These are phyloP conservation scores for Carcinoscorpius rotundicauda DNA, from an alignment of 1,140 invertebrate genomes.

Conservation along the genomic window DNA sequence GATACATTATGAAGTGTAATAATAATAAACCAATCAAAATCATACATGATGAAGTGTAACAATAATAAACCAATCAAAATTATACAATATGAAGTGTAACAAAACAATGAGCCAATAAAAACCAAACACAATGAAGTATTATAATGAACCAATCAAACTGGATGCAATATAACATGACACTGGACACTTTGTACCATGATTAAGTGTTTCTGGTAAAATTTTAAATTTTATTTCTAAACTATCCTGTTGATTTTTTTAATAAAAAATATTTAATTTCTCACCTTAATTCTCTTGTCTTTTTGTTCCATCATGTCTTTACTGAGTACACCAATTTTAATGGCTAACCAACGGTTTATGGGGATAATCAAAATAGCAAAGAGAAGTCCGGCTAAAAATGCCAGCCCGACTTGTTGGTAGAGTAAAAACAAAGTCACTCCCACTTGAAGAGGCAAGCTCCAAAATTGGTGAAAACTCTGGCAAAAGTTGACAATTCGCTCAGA, in stretches of 20 bases:
- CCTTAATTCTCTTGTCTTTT: constrained; percentile 81
- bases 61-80: too few relatives aligned
- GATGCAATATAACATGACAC: too few relatives aligned
- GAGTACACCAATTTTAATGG: constrained; percentile 73
- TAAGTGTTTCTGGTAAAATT: too few relatives aligned
- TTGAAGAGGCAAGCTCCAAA: constrained; percentile 93
- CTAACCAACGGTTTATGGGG: constrained; percentile 85
- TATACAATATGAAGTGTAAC: too few relatives aligned
- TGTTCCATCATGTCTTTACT: constrained; percentile 78
- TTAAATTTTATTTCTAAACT: not conserved
- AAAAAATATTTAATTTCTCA: constrained; percentile 20
- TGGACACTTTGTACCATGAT: too few relatives aligned
- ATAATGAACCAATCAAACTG: too few relatives aligned
- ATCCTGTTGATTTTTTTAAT: not conserved
- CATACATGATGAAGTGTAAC: too few relatives aligned
- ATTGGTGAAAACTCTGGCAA: constrained; percentile 85
- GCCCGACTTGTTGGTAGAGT: constrained; percentile 72
- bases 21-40: too few relatives aligned
- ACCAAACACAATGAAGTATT: too few relatives aligned
- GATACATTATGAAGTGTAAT: too few relatives aligned
- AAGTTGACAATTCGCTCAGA: constrained; percentile 89
- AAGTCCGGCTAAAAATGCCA: constrained; percentile 81
- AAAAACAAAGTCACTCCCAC: constrained; percentile 65
- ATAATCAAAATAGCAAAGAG: constrained; percentile 75
- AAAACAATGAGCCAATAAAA: too few relatives aligned